Conservation (phyloP, 2,113 vertebrate genomes). For the Vombatus ursinus region DNA sequence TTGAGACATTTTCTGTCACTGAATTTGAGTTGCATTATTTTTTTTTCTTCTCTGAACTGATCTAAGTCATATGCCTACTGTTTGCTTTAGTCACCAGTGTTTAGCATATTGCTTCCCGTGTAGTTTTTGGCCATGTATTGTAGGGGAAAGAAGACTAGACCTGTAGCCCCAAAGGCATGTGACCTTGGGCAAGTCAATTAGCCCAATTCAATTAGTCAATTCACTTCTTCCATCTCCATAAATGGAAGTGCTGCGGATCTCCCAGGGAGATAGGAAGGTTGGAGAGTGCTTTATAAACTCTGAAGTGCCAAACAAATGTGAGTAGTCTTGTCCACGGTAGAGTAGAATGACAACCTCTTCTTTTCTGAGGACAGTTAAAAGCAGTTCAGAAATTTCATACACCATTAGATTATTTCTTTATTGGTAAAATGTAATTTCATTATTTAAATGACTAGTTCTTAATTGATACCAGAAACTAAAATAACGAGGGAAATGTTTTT, state of each 20-base stretch:
- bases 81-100: background rate
- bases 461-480: slow-evolving; percentile 12
- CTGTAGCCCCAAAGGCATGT: background rate
- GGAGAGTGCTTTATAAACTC: background rate
- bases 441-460: slow-evolving; percentile 21
- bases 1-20: background rate
- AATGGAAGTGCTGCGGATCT: background rate
- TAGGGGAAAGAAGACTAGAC: background rate
- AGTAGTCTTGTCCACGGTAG: background rate
- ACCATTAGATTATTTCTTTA: slow-evolving; percentile 46
- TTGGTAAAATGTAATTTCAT: slow-evolving; percentile 48
- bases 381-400: slow-evolving; percentile 49
- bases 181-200: background rate
- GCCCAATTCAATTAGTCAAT: background rate
- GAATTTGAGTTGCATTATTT: background rate
- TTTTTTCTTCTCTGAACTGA: background rate
- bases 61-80: background rate
- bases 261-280: background rate
- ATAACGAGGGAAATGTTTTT: slow-evolving; percentile 1
- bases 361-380: background rate
- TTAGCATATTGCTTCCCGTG: background rate
- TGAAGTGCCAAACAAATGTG: background rate
- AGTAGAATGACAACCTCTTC: background rate
- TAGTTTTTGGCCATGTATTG: background rate
- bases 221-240: background rate